Percentiles rank a stretch among this genome's conserved stretches.
These are phyloP conservation scores for Philereme vetulata DNA, from an alignment of 2,888 invertebrate species.

Conservation along the genomic window DNA sequence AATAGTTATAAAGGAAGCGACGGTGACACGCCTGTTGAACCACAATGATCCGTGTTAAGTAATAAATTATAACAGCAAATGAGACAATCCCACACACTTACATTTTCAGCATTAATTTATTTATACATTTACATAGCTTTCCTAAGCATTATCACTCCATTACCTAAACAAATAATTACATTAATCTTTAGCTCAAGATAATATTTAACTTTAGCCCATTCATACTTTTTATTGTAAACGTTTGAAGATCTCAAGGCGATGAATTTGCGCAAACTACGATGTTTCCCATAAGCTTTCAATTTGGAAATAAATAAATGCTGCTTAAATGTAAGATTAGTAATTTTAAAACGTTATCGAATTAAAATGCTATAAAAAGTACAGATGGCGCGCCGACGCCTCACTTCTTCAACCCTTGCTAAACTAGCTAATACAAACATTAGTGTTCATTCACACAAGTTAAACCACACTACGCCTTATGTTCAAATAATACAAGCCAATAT, in stretches of 20 bases:
- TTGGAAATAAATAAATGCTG: slow-evolving; percentile 27
- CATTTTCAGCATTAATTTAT: slow-evolving; percentile 71
- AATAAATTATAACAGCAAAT: slow-evolving; percentile 52
- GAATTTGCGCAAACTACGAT: slow-evolving; percentile 18
- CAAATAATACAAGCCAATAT: slow-evolving; percentile 8
- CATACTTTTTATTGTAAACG: slow-evolving; percentile 51
- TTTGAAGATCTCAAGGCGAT: slow-evolving; percentile 55
- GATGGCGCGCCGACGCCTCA: slow-evolving; percentile 10
- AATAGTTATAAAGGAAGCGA: slow-evolving; percentile 21
- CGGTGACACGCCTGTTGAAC: background rate
- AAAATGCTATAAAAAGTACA: slow-evolving; percentile 21
- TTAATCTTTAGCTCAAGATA: slow-evolving; percentile 59
- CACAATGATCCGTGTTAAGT: slow-evolving; percentile 11
- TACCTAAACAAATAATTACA: slow-evolving; percentile 67
- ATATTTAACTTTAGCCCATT: slow-evolving; percentile 54
- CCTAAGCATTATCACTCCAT: slow-evolving; percentile 69
- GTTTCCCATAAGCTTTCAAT: slow-evolving; percentile 17
- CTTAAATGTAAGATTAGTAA: slow-evolving; percentile 26
- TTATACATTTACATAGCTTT: slow-evolving; percentile 78
- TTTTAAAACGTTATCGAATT: slow-evolving; percentile 20
- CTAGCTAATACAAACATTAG: slow-evolving; percentile 11
- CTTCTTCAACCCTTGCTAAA: slow-evolving; percentile 6
- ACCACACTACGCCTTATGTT: slow-evolving; percentile 8
- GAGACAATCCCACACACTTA: slow-evolving; percentile 60
- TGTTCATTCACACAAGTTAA: slow-evolving; percentile 3